These are phyloP conservation scores for Festucalex cinctus DNA, from an alignment of 2,113 vertebrate species.

Conservation along the genomic window DNA sequence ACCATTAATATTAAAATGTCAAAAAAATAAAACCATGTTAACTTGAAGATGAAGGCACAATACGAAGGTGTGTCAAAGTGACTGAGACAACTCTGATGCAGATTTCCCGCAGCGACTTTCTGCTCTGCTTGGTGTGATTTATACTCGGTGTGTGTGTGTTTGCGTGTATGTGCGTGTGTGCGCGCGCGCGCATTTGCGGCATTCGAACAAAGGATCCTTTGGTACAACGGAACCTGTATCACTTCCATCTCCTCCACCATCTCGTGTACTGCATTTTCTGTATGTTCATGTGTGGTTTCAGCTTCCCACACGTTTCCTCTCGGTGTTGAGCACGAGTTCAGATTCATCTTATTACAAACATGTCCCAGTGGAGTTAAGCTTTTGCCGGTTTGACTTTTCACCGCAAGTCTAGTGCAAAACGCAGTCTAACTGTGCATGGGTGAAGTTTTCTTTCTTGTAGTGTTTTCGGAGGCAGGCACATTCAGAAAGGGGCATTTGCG, in stretches of 20 bases:
- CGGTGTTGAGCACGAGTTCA: conserved; percentile 5
- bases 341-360: conserved; percentile 20
- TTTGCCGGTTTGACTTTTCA: neutral
- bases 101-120: neutral
- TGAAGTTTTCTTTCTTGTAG: too few relatives aligned
- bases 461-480: too few relatives aligned
- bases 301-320: conserved; percentile 27
- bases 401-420: too few relatives aligned
- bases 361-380: conserved; percentile 34
- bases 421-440: too few relatives aligned
- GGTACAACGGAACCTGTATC: conserved; percentile 32
- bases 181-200: too few relatives aligned
- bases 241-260: conserved; percentile 10
- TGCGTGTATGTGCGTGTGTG: too few relatives aligned
- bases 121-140: neutral
- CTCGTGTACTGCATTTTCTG: conserved; percentile 18
- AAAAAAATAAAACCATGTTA: too few relatives aligned
- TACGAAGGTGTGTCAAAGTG: too few relatives aligned
- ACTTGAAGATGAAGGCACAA: too few relatives aligned
- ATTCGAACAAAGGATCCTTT: conserved; percentile 51
- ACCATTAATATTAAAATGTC: too few relatives aligned
- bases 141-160: neutral
- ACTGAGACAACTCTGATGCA: neutral
- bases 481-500: too few relatives aligned
- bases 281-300: conserved; percentile 29